Evolutionary conservation across 2,113 vertebrate species (phyloP), one percentile per base, ranked within the genome.

Genomic region (Ammodytes dubius): DNA sequence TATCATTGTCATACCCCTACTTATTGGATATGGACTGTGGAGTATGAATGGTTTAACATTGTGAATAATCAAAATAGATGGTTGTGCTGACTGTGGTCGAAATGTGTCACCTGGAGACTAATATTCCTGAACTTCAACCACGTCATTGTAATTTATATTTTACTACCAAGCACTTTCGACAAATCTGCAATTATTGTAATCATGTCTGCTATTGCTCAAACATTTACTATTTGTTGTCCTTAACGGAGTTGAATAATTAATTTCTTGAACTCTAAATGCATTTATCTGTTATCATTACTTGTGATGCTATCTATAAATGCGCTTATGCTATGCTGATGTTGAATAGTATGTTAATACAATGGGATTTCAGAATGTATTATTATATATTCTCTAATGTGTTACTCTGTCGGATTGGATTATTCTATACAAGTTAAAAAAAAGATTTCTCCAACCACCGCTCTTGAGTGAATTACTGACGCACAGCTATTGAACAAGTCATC

Each of bases 1-100:
- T 79, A 70, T 14, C 19, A 81, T 72, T 86, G 74, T 46, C 53
- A 70, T 54, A 64, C 27, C 37, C 50, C 5, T 17, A 40, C 72
- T 74, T 80, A 81, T 56, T 69, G 47, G 49, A 67, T 50, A 77
- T 39, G 9, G 52, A 72, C 46, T 77, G 14, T 68, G 45, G 58
- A 74, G 56, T 63, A 59, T 68, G 65, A 72, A 54, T 39, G 78
- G 49, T 59, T 6, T 58, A 83, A 67, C 70, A 73, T 35, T 57
- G 60, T 45, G 35, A 81, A 70, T 50, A 64, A 83, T 78, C 42
- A 42, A 67, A 80, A 74, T 56, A 70, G 42, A 63, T 69, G 67
- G 54, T 46, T 54, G 6, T 15, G 14, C 58, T n/a, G 54, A 79
- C 46, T 37, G 50, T 45, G 37, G 37, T 56, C 19, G 54, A 58